Base-by-base conservation (phyloP, 2,797 vertebrate species). In the Meda fulgida region DNA sequence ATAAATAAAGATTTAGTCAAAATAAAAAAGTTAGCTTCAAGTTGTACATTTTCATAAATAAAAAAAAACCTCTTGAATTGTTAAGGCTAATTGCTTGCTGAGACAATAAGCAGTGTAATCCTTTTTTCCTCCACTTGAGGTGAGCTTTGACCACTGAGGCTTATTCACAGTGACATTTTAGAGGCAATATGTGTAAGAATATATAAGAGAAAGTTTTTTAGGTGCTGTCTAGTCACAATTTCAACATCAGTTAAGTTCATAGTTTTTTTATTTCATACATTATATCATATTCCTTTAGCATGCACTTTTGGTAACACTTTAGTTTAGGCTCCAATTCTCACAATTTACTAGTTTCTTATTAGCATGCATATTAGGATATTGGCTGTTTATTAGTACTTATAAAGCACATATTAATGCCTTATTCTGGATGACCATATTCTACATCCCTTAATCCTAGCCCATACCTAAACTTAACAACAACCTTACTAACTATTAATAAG, bases 61-160 rank as follows among this genome's bases (percentile, higher is more conserved):
- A n/a, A 10, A 43, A n/a, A 10, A 43, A 40, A 26, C 8, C 38
- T 26, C 11, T 7, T 16, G 5, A 43, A 14, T 16, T 34, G 18
- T n/a, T 19, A 7, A 63, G 13, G 21, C 19, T 46, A 48, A 46
- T 36, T 65, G 14, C 13, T 23, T 83, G 7, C 70, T 65, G 31
- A 29, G 60, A 53, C 18, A 48, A 36, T 8, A 48, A 48, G 40
- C 29, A 34, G 19, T 34, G 78, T 16, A 23, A 23, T 63, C 36
- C 51, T 34, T 72, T 46, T 79, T 63, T 34, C 66, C 58, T 66
- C 78, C 78, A 66, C 78, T 79, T 29, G 78, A 82, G 65, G 79
- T 72, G 53, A 58, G 69, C 69, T 82, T 72, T 43, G n/a, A 60
- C 53, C 67, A 43, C 53, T 60, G 26, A 26, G 53, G 16, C 26